Percentiles rank a stretch among this genome's conserved stretches.
Conservation (phyloP, 2,888 invertebrate species). For the Pecten maximus region DNA sequence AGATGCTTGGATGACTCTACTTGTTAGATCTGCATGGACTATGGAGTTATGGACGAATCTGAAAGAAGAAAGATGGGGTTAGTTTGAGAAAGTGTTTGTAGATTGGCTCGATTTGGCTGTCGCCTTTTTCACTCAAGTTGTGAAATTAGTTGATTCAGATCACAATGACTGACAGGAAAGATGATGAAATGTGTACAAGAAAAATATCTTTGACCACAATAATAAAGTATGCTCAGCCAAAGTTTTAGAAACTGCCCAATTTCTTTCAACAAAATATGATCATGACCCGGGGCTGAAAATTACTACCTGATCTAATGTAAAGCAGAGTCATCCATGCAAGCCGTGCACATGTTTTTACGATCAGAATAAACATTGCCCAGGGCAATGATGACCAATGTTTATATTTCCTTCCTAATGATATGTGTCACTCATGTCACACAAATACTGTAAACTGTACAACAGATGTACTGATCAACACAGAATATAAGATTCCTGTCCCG, state of each 20-base stretch:
- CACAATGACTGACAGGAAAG: background rate
- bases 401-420: background rate
- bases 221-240: background rate
- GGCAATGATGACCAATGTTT: background rate
- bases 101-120: background rate
- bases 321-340: conserved; percentile 33
- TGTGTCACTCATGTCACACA: background rate
- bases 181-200: background rate
- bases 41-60: conserved; percentile 2
- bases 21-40: background rate
- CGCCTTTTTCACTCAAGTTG: background rate
- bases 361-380: background rate
- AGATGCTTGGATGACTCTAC: conserved; percentile 33
- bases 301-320: background rate
- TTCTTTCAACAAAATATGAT: background rate
- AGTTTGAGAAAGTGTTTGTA: background rate
- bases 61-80: conserved; percentile 34
- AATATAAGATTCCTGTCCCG: background rate
- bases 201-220: background rate
- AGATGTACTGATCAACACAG: background rate
- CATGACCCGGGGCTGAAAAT: conserved; percentile 12
- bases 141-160: background rate
- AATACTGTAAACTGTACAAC: background rate
- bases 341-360: background rate
- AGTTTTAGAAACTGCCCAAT: background rate